These are phyloP conservation scores for Takifugu bimaculatus DNA, from an alignment of 2,113 vertebrate genomes.

Conservation along the genomic window DNA sequence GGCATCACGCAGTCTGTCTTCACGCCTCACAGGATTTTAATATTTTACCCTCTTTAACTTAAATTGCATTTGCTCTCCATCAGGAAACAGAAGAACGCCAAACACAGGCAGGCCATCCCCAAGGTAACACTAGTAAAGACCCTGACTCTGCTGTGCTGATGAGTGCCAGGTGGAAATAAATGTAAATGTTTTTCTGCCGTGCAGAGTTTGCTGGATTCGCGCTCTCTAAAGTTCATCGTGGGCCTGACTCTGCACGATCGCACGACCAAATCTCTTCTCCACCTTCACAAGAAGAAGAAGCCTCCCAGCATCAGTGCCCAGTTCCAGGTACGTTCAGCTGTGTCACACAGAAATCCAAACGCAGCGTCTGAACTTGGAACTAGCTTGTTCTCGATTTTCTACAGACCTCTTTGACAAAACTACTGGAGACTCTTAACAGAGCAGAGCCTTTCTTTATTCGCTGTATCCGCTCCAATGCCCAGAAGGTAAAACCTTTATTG, in stretches of 20 bases:
- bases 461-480: conserved; percentile 94
- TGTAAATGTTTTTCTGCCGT: background rate
- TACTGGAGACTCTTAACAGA: conserved; percentile 86
- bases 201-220: conserved; percentile 91
- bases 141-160: background rate
- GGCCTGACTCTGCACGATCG: conserved; percentile 91
- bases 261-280: conserved; percentile 91
- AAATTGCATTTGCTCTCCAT: conserved; percentile 31
- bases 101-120: conserved; percentile 91
- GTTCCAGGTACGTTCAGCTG: conserved; percentile 82
- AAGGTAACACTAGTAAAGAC: conserved; percentile 79
- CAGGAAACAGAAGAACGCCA: conserved; percentile 89
- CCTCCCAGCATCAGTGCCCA: conserved; percentile 97
- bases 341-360: background rate
- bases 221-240: conserved; percentile 90
- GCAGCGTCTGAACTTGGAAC: background rate
- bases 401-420: conserved; percentile 90
- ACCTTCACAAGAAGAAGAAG: conserved; percentile 98
- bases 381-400: conserved; percentile 14
- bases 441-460: conserved; percentile 98
- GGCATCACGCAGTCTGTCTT: conserved; percentile 9
- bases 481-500: conserved; percentile 76
- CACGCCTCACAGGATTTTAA: conserved; percentile 16
- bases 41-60: conserved; percentile 36
- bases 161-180: background rate